phyloP scores from a whole-genome alignment of 2,113 vertebrate genomes.

The Enhydra lutris region DNA sequence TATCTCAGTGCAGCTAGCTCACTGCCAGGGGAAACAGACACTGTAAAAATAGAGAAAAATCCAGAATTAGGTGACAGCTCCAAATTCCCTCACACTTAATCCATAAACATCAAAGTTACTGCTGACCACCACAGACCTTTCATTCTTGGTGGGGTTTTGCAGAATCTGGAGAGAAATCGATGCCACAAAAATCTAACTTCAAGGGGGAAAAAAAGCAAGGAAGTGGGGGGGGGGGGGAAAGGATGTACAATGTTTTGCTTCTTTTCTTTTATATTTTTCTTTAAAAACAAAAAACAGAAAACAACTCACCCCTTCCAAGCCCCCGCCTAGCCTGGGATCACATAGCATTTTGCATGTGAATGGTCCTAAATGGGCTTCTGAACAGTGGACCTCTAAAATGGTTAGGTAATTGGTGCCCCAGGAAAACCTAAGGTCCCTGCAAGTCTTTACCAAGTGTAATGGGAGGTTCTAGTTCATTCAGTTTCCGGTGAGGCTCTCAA shows the following conservation, averaged over 20 bases:
- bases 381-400: not conserved
- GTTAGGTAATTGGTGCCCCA: accelerated
- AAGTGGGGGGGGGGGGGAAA: not conserved
- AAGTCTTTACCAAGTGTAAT: not conserved
- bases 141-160: too few species aligned
- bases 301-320: not conserved
- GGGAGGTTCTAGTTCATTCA: not conserved
- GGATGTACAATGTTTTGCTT: not conserved
- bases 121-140: accelerated
- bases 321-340: not conserved
- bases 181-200: not conserved
- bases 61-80: accelerated
- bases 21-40: accelerated
- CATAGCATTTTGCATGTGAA: not conserved
- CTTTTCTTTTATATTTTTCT: not conserved
- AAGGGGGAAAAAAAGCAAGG: not conserved
- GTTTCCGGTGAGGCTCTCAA: not conserved
- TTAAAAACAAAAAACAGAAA: not conserved
- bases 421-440: not conserved
- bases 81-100: accelerated
- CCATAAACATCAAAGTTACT: accelerated
- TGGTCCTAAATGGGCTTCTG: not conserved
- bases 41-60: not conserved
- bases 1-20: not conserved
- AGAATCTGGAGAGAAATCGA: not conserved